Percentiles rank a stretch among this genome's conserved stretches.
Evolutionary conservation across 2,113 vertebrate species (phyloP).

Genomic region (Dinomys branickii): DNA sequence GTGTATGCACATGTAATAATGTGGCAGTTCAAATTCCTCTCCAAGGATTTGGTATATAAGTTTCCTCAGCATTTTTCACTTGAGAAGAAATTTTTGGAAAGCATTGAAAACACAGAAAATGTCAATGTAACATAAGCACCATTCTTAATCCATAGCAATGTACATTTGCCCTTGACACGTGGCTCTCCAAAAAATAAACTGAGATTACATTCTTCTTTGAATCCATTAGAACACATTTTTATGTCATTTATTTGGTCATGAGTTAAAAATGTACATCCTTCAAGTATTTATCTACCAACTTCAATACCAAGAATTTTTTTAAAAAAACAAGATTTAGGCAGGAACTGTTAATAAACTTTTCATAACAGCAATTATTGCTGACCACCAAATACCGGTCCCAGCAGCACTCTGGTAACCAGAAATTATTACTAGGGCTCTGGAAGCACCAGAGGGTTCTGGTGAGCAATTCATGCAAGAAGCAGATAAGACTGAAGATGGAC

Average conservation of each 20-base stretch:
- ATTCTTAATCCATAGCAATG: constrained; percentile 42
- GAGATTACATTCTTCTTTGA: constrained; percentile 52
- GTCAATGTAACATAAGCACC: constrained; percentile 41
- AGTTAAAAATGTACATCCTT: constrained; percentile 49
- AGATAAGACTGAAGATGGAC: constrained; percentile 23
- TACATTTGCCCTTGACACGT: constrained; percentile 25
- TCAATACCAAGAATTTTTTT: neutral
- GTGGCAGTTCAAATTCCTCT: neutral
- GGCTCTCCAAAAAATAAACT: constrained; percentile 50
- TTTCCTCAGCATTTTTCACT: constrained; percentile 47
- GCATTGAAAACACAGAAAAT: constrained; percentile 64
- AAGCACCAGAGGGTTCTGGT: constrained; percentile 35
- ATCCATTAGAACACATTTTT: constrained; percentile 45
- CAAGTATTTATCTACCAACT: neutral
- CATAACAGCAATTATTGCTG: constrained; percentile 32
- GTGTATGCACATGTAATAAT: no score
- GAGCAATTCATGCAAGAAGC: constrained; percentile 19
- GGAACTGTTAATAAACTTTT: constrained; percentile 30
- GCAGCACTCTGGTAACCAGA: neutral
- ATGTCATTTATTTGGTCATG: constrained; percentile 46
- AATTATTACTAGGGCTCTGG: neutral
- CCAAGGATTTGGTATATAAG: neutral
- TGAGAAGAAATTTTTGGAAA: constrained; percentile 47
- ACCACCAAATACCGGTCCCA: constrained; percentile 46
- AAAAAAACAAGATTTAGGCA: constrained; percentile 45